Conservation (phyloP, 2,888 invertebrate genomes). For the Rhabditoides inermis region DNA sequence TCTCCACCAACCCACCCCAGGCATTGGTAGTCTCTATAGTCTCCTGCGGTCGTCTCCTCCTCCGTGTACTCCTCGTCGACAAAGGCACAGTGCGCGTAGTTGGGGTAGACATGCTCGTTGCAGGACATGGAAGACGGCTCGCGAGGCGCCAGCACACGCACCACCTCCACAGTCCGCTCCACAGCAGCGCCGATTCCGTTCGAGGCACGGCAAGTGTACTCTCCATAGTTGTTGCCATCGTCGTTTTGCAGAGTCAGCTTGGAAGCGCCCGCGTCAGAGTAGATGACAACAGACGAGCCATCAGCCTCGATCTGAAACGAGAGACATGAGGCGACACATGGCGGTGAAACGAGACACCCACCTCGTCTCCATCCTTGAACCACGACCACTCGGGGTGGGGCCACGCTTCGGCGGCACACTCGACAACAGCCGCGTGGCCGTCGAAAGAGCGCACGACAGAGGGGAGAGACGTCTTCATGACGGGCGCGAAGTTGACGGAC, state of each 20-base stretch:
- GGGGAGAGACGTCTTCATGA: too few species aligned
- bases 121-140: conserved; percentile 25
- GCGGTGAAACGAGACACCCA: conserved; percentile 2
- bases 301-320: conserved; percentile 25
- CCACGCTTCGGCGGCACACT: conserved; percentile 34
- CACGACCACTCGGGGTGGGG: conserved; percentile 33
- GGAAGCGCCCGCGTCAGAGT: conserved; percentile 11
- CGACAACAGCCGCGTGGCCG: conserved; percentile 22
- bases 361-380: conserved; percentile 23
- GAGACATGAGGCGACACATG: neutral
- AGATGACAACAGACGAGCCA: conserved; percentile 21
- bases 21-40: conserved; percentile 34
- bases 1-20: conserved; percentile 14
- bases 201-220: conserved; percentile 29
- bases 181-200: conserved; percentile 32
- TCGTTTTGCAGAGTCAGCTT: conserved; percentile 17
- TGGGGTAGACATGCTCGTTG: conserved; percentile 28
- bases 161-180: conserved; percentile 18
- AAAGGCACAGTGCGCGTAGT: conserved; percentile 29
- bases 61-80: conserved; percentile 13
- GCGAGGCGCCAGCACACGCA: conserved; percentile 23
- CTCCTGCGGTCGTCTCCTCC: conserved; percentile 12
- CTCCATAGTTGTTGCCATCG: conserved; percentile 24
- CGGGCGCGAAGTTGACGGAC: too few species aligned
- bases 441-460: conserved; percentile 22